phyloP scores from a whole-genome alignment of 1,140 invertebrate genomes.

The Zaprionus davidi region DNA sequence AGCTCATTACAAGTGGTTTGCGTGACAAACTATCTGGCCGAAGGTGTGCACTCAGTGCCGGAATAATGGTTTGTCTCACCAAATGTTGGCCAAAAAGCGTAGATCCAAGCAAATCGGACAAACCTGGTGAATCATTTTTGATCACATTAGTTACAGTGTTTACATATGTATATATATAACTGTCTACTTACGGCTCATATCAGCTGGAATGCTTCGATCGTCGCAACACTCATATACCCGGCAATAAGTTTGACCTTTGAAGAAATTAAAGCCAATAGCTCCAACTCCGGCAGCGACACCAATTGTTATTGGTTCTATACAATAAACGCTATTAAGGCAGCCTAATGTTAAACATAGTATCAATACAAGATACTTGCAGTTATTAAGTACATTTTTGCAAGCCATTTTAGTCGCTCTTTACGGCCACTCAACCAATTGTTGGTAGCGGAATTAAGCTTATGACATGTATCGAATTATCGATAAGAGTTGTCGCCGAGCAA shows the following conservation, averaged over 20 bases:
- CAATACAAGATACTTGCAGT: background rate
- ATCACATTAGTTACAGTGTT: background rate
- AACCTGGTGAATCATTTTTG: conserved; percentile 63
- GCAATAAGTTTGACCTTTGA: conserved; percentile 73
- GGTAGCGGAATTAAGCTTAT: background rate
- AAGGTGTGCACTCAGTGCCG: conserved; percentile 86
- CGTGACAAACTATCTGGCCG: conserved; percentile 84
- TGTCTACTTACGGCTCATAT: conserved; percentile 59
- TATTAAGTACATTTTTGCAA: background rate
- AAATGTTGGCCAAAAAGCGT: conserved; percentile 89
- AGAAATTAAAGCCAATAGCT: conserved; percentile 10
- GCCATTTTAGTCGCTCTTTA: background rate
- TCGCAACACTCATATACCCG: conserved; percentile 84
- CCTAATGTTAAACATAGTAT: background rate
- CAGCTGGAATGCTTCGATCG: conserved; percentile 76
- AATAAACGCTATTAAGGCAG: conserved; percentile 20
- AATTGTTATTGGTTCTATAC: conserved; percentile 52
- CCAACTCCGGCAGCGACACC: conserved; percentile 28
- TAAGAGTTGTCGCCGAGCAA: background rate
- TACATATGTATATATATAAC: background rate
- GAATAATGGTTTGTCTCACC: conserved; percentile 83
- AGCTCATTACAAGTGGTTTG: conserved; percentile 90
- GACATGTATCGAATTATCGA: conserved; percentile 15
- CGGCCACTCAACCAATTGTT: background rate
- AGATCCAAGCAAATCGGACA: conserved; percentile 65